A percentile compares a stretch with the other conserved stretches of the same genome.
These are phyloP conservation scores for Thaumetopoea pityocampa DNA, from an alignment of 1,140 invertebrate species.

Conservation along the genomic window DNA sequence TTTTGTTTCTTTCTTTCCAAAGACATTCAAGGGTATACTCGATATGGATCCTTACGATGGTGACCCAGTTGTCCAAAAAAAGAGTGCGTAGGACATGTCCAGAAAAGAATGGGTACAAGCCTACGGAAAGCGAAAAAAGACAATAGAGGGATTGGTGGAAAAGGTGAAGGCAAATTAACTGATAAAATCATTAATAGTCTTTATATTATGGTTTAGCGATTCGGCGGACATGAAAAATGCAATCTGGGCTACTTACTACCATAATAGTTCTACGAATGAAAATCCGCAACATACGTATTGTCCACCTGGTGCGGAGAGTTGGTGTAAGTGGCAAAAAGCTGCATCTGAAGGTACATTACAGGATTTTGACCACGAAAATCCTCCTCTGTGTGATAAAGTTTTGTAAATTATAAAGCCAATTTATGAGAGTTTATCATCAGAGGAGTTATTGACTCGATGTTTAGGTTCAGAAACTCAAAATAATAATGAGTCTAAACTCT, in stretches of 20 bases:
- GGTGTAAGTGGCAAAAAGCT: background rate
- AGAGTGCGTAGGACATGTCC: background rate
- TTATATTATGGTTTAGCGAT: constrained; percentile 3
- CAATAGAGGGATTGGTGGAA: background rate
- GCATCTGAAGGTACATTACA: background rate
- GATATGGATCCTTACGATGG: background rate
- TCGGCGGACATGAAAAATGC: background rate
- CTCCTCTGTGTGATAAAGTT: background rate
- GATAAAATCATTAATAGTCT: background rate
- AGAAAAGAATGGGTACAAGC: background rate
- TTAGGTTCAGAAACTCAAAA: constrained; percentile 1
- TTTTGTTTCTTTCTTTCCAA: too few relatives aligned
- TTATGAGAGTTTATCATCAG: constrained; percentile 2
- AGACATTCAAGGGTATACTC: background rate
- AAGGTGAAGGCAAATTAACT: background rate
- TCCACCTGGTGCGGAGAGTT: background rate
- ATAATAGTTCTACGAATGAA: background rate
- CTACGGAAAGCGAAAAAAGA: constrained; percentile 1
- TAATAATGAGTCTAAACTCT: constrained; percentile 1
- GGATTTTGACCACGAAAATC: background rate
- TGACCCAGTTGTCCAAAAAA: background rate
- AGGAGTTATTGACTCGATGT: background rate
- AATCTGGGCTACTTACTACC: background rate
- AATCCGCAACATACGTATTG: background rate
- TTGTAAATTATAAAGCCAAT: background rate